Base-by-base conservation (phyloP, 2,797 vertebrate genomes). In the Oreonectes daqikongensis region DNA sequence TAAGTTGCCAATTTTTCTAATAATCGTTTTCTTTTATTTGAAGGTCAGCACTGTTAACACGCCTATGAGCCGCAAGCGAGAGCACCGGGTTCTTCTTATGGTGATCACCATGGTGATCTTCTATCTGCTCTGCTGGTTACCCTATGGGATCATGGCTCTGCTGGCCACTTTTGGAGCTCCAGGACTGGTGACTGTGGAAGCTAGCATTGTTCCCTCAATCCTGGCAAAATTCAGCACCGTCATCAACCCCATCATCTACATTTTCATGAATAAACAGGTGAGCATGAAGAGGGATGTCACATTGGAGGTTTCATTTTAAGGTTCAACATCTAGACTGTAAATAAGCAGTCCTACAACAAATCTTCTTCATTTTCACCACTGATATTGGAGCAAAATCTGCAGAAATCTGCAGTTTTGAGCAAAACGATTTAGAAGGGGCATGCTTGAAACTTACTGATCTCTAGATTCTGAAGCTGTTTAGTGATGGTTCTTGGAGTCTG, bases 241-340 rank as follows among this genome's bases (percentile, higher is more conserved):
- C 81, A 85, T 94, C 84, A 94, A 93, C 83, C 93, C 94, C 8
- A 83, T 95, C 52, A 95, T 94, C 83, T 95, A 94, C 76, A 82
- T 94, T 46, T 94, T 94, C 79, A 91, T 94, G 91, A 95, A 95
- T 86, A 95, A 92, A 82, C 92, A 94, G 93, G 94, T 94, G 87
- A 85, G 91, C 46, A 38, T 46, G n/a, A 48, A 10, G 4, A 52
- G 18, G n/a, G 9, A 3, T 44, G 8, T 35, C 8, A 35, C 35
- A 35, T 35, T 35, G 17, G 22, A 22, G 20, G 32, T 4, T 57
- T 26, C 11, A 14, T 15, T 57, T 57, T 15, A 59, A 15, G 14
- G 5, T 28, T 30, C 5, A 26, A 26, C 11, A 26, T n/a, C n/a
- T n/a, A 52, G n/a, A 10, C 2, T 52, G 5, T 52, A 22, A 12